Conservation (phyloP, 2,797 vertebrate genomes). For the Eurystomus glaucurus region DNA sequence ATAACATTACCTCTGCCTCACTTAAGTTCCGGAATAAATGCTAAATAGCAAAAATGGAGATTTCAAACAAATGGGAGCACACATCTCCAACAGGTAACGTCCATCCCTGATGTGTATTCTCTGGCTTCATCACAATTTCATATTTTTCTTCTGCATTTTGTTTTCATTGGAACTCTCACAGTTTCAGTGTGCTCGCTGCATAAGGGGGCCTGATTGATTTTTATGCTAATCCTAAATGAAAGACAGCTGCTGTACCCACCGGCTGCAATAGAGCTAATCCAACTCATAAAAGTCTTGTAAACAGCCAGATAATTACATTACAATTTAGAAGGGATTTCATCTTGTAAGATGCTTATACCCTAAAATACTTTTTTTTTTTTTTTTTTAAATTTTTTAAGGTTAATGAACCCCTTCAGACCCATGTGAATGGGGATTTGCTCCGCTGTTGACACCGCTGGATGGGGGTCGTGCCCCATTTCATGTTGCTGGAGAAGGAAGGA, state of each 20-base stretch:
- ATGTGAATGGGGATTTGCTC: neutral
- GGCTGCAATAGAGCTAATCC: neutral
- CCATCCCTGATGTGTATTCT: neutral
- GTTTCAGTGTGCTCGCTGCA: neutral
- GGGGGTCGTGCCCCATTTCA: fast-evolving
- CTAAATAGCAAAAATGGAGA: neutral
- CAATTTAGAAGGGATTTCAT: neutral
- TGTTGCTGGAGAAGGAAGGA: fast-evolving
- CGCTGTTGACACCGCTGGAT: fast-evolving
- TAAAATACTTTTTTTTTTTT: neutral
- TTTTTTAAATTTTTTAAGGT: neutral
- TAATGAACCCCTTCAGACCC: fast-evolving
- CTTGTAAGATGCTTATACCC: neutral
- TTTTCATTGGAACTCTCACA: neutral
- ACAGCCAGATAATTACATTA: neutral
- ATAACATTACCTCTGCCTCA: neutral
- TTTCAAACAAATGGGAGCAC: fast-evolving
- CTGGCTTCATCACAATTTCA: neutral
- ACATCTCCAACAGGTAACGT: neutral
- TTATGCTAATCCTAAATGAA: slow-evolving; percentile 47
- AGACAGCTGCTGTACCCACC: slow-evolving; percentile 20
- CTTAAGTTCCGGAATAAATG: neutral
- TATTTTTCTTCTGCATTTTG: neutral
- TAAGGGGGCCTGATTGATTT: slow-evolving; percentile 35
- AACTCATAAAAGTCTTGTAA: neutral